Conservation (phyloP, 2,888 invertebrate species). For the Pedicia rivosa region DNA sequence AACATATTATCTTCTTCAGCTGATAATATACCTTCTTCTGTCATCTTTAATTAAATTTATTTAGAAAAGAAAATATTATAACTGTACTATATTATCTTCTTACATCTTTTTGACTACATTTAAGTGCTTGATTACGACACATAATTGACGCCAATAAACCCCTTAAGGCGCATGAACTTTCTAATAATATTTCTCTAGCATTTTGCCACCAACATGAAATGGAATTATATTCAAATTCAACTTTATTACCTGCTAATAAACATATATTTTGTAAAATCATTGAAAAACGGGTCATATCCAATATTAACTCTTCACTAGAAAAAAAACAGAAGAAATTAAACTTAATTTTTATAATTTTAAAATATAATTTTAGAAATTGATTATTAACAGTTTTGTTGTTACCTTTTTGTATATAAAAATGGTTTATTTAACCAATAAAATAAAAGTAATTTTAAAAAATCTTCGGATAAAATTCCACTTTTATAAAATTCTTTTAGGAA, state of each 20-base stretch:
- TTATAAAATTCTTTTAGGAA: constrained; percentile 19
- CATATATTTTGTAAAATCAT: constrained; percentile 48
- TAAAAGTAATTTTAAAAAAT: constrained; percentile 53
- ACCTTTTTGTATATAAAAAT: constrained; percentile 28
- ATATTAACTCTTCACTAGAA: constrained; percentile 25
- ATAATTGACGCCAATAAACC: constrained; percentile 71
- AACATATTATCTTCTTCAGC: constrained; percentile 45
- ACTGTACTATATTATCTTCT: neutral
- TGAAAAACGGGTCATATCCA: constrained; percentile 52
- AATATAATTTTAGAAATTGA: constrained; percentile 20
- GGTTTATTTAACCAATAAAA: constrained; percentile 53
- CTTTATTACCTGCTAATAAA: constrained; percentile 41
- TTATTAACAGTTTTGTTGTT: too few relatives aligned
- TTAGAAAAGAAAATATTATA: neutral
- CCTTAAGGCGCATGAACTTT: constrained; percentile 57
- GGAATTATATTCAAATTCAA: constrained; percentile 47
- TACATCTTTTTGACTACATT: constrained; percentile 20
- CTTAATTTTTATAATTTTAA: neutral
- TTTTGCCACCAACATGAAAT: constrained; percentile 71
- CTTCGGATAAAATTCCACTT: constrained; percentile 32
- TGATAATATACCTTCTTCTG: neutral
- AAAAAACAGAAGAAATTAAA: neutral
- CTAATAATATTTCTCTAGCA: constrained; percentile 52
- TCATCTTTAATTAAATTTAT: neutral
- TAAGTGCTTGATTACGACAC: constrained; percentile 55